Conservation (phyloP, 2,797 vertebrate species). For the Lagocephalus sceleratus region DNA sequence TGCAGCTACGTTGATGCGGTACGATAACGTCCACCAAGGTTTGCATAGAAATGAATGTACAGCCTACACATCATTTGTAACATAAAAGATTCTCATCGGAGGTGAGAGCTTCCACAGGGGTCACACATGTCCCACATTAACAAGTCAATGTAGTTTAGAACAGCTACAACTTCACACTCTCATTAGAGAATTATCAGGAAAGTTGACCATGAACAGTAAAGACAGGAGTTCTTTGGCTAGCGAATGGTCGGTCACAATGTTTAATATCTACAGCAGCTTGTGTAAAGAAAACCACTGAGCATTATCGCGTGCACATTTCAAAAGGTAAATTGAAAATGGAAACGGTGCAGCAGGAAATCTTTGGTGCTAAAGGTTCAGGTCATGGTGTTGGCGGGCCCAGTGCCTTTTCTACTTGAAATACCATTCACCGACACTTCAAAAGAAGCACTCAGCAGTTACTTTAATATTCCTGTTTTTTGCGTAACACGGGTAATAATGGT, state of each 20-base stretch:
- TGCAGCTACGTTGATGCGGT: too few relatives aligned
- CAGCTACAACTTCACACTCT: too few relatives aligned
- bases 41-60: too few relatives aligned
- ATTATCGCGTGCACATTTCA: background rate
- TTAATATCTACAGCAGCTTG: conserved; percentile 9
- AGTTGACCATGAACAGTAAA: background rate
- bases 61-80: too few relatives aligned
- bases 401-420: conserved; percentile 66
- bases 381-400: conserved; percentile 57
- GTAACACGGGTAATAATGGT: background rate
- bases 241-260: background rate
- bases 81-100: too few relatives aligned
- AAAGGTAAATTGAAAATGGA: background rate
- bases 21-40: too few relatives aligned
- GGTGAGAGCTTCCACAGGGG: too few relatives aligned
- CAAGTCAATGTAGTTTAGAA: too few relatives aligned
- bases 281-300: conserved; percentile 8
- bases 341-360: conserved; percentile 7
- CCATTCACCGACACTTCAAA: conserved; percentile 13
- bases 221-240: conserved; percentile 6
- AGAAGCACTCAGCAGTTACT: background rate
- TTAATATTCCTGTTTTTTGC: background rate
- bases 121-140: too few relatives aligned
- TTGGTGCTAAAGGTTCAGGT: conserved; percentile 66
- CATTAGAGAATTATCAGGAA: too few relatives aligned